These are phyloP conservation scores for Drusus annulatus DNA, from an alignment of 1,140 invertebrate species.

Conservation along the genomic window DNA sequence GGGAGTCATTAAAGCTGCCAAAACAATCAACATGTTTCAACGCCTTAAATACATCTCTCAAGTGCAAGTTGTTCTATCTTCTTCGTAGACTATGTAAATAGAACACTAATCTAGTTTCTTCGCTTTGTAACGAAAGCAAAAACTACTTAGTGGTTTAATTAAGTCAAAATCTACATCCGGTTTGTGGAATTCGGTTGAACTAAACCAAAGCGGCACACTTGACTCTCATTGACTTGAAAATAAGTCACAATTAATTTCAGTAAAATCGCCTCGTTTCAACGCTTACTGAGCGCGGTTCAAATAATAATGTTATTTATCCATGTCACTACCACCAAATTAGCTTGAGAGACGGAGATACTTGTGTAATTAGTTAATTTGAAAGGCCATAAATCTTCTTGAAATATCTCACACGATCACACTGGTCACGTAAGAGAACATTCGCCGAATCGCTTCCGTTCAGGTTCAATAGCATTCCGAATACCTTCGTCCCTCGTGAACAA, in stretches of 20 bases:
- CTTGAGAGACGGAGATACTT: background rate
- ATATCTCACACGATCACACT: background rate
- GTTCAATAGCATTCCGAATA: slow-evolving; percentile 1
- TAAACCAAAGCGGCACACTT: slow-evolving; percentile 1
- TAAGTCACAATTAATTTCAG: background rate
- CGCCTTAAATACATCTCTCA: background rate
- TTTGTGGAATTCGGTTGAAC: background rate
- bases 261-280: slow-evolving; percentile 2
- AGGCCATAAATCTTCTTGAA: background rate
- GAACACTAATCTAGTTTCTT: too few relatives aligned
- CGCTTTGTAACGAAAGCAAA: background rate
- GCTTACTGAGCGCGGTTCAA: slow-evolving; percentile 12
- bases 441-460: background rate
- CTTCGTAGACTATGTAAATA: background rate
- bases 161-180: background rate
- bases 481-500: slow-evolving; percentile 11
- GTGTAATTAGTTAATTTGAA: background rate
- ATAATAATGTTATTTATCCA: slow-evolving; percentile 2
- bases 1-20: background rate
- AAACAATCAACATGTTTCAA: background rate
- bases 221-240: slow-evolving; percentile 10
- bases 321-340: background rate
- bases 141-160: background rate
- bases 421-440: slow-evolving; percentile 9
- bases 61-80: background rate